Percentiles rank a stretch among this genome's conserved stretches.
phyloP scores from a whole-genome alignment of 1,140 invertebrate species.

The Aphaenogaster ashmeadi region DNA sequence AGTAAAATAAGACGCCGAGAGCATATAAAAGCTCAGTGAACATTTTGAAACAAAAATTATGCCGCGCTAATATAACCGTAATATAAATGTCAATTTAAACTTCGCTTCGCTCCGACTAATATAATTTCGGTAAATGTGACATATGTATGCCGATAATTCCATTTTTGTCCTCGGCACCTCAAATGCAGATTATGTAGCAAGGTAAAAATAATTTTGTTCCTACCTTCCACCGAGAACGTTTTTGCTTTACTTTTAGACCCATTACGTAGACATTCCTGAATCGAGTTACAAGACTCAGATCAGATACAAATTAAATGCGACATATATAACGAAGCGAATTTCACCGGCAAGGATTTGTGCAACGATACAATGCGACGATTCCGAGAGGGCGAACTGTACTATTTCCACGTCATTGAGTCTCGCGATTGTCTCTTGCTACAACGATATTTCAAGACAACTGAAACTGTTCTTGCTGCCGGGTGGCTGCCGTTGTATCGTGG shows the following conservation, averaged over 20 bases:
- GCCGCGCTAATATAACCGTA: not conserved
- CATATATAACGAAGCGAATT: constrained; percentile 35
- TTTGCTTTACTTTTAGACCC: not conserved
- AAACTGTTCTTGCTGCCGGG: constrained; percentile 33
- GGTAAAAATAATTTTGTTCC: not conserved
- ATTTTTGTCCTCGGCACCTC: not conserved
- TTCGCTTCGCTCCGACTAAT: not conserved
- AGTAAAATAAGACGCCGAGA: not conserved
- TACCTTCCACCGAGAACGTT: not conserved
- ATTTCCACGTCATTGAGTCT: constrained; percentile 18
- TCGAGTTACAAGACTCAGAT: constrained; percentile 8
- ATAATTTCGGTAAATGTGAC: not conserved
- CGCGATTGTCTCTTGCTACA: constrained; percentile 31
- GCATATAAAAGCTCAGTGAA: not conserved
- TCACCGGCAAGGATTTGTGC: constrained; percentile 20
- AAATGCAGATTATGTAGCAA: not conserved
- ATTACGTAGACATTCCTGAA: not conserved
- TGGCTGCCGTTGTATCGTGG: not conserved
- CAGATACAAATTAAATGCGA: constrained; percentile 36
- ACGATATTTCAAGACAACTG: constrained; percentile 41
- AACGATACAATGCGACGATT: constrained; percentile 34
- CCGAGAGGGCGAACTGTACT: not conserved
- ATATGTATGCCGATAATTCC: not conserved
- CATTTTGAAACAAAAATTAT: not conserved
- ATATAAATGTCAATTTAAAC: not conserved